phyloP scores from a whole-genome alignment of 2,888 invertebrate species.

The Eurois occulta region DNA sequence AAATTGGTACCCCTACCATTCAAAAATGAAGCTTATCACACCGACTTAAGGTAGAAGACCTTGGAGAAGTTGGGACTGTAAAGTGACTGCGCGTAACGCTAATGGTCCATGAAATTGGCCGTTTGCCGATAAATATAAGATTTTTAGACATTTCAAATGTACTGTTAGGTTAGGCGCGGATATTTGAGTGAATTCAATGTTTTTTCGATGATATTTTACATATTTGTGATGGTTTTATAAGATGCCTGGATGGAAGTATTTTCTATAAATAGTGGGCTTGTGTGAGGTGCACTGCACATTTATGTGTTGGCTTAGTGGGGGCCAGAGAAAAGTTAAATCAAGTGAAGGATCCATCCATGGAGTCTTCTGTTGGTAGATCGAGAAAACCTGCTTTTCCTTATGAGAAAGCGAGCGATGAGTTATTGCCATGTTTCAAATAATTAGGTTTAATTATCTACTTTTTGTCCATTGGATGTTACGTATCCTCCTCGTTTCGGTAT shows the following conservation, averaged over 20 bases:
- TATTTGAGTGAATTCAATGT: conserved; percentile 33
- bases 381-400: too few relatives aligned
- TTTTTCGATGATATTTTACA: conserved; percentile 16
- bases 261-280: neutral
- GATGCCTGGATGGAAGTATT: neutral
- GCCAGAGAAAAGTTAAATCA: neutral
- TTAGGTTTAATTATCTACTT: too few relatives aligned
- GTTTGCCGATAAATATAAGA: conserved; percentile 77
- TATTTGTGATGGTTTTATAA: conserved; percentile 5
- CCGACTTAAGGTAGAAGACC: conserved; percentile 37
- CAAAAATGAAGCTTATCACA: conserved; percentile 52
- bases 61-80: conserved; percentile 54
- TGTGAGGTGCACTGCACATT: neutral
- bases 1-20: conserved; percentile 34
- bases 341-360: too few relatives aligned
- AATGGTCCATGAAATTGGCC: conserved; percentile 85
- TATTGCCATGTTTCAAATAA: neutral
- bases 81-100: conserved; percentile 79
- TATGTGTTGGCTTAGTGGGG: accelerated
- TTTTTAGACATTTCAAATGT: conserved; percentile 72
- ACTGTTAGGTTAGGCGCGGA: conserved; percentile 63
- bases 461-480: neutral
- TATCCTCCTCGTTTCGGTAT: neutral
- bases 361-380: neutral
- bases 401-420: neutral